Evolutionary conservation across 2,113 vertebrate species (phyloP).

Genomic region (Leptosomus discolor): DNA sequence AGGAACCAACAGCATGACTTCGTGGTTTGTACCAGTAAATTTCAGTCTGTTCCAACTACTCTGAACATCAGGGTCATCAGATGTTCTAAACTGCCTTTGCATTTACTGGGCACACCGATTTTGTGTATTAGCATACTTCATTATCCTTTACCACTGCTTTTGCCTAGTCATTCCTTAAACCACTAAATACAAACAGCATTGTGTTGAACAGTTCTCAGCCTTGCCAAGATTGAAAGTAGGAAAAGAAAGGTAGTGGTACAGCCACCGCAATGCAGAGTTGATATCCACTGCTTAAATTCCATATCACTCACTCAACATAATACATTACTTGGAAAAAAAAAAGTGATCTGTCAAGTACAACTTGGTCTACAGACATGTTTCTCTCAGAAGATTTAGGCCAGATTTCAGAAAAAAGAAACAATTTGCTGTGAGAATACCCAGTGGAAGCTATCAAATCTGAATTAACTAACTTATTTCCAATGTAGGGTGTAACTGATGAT

Average conservation of each 20-base stretch:
- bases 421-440: not conserved
- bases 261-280: not conserved
- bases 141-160: not conserved
- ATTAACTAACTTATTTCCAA: not conserved
- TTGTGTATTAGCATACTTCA: not conserved
- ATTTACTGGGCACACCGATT: not conserved
- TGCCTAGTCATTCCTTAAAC: not conserved
- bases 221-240: not conserved
- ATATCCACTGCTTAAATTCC: not conserved
- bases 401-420: not conserved
- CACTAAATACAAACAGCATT: not conserved
- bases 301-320: not conserved
- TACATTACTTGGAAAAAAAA: not conserved
- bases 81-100: not conserved
- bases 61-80: not conserved
- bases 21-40: not conserved
- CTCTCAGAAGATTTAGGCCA: not conserved
- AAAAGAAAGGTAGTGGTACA: not conserved
- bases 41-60: not conserved
- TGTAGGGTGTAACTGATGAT: not conserved
- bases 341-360: not conserved
- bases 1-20: not conserved
- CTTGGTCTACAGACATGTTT: not conserved
- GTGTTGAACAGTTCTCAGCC: not conserved
- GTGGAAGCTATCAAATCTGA: not conserved